phyloP scores from a whole-genome alignment of 2,888 invertebrate species.

The Limnephilus marmoratus region DNA sequence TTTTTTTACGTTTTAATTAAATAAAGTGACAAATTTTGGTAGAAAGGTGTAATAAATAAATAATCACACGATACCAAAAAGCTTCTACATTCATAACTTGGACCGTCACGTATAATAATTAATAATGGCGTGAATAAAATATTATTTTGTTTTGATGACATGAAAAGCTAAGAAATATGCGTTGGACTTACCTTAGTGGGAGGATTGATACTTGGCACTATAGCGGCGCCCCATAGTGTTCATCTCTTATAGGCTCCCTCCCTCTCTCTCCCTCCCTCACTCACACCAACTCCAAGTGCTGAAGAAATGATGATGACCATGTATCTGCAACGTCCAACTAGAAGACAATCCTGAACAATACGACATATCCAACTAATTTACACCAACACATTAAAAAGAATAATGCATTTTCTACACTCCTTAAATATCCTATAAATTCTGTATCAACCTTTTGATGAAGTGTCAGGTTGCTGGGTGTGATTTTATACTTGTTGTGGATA shows the following conservation, averaged over 20 bases:
- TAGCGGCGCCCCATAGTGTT: conserved; percentile 26
- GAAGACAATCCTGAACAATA: not conserved
- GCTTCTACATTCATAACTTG: not conserved
- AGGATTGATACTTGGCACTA: conserved; percentile 22
- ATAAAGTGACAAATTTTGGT: not conserved
- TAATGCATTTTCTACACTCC: not conserved
- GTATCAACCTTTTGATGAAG: not conserved
- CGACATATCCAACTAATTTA: not conserved
- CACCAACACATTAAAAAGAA: not conserved
- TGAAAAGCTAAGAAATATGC: not conserved
- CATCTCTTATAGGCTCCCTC: conserved; percentile 28
- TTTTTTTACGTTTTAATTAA: not conserved
- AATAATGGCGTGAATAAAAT: not conserved
- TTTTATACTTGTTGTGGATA: not conserved
- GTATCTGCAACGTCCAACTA: conserved; percentile 38
- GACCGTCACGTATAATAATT: not conserved
- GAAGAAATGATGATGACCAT: conserved; percentile 57
- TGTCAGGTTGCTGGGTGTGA: not conserved
- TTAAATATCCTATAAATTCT: not conserved
- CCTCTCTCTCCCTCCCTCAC: not conserved
- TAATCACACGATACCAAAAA: not conserved
- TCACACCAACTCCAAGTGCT: not conserved
- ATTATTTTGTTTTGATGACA: not conserved
- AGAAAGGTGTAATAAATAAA: not conserved
- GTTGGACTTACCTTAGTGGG: conserved; percentile 29